These are phyloP conservation scores for Drosophila subobscura DNA, from an alignment of 1,140 invertebrate species.

Conservation along the genomic window DNA sequence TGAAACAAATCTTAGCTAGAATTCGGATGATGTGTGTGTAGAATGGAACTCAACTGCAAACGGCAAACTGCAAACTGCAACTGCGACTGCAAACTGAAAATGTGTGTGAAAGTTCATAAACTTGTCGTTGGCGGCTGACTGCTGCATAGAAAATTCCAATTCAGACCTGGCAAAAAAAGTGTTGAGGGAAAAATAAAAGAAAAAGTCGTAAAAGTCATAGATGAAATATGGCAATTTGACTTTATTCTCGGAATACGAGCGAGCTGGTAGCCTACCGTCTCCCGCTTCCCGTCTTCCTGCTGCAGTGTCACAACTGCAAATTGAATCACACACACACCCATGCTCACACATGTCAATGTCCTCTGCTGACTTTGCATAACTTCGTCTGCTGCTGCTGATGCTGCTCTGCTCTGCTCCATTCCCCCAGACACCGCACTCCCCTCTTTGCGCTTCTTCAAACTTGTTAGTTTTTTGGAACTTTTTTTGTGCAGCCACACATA, in stretches of 20 bases:
- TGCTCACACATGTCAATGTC: conserved; percentile 70
- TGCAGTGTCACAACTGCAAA: conserved; percentile 75
- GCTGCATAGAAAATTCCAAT: conserved; percentile 49
- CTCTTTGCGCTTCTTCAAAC: conserved; percentile 28
- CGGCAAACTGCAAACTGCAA: conserved; percentile 22
- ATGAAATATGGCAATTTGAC: conserved; percentile 80
- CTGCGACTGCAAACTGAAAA: conserved; percentile 35
- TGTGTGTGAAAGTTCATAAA: conserved; percentile 40
- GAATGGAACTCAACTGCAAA: too few relatives aligned
- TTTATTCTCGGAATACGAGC: conserved; percentile 30
- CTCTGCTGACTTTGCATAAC: conserved; percentile 79
- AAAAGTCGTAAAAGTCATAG: conserved; percentile 76
- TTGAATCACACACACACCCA: conserved; percentile 59
- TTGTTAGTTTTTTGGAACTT: conserved; percentile 67
- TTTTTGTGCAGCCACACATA: conserved; percentile 26
- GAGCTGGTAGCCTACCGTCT: conserved; percentile 10
- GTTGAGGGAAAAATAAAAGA: conserved; percentile 51
- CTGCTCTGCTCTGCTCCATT: conserved; percentile 8
- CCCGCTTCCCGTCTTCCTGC: conserved; percentile 13
- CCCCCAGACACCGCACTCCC: background rate
- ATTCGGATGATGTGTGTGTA: conserved; percentile 24
- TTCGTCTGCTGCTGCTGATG: conserved; percentile 47
- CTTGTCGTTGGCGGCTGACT: background rate
- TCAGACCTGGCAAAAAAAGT: conserved; percentile 15
- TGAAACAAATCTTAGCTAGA: conserved; percentile 42